Base-by-base conservation (phyloP, 1,140 invertebrate species). In the Glomeris maerens region DNA sequence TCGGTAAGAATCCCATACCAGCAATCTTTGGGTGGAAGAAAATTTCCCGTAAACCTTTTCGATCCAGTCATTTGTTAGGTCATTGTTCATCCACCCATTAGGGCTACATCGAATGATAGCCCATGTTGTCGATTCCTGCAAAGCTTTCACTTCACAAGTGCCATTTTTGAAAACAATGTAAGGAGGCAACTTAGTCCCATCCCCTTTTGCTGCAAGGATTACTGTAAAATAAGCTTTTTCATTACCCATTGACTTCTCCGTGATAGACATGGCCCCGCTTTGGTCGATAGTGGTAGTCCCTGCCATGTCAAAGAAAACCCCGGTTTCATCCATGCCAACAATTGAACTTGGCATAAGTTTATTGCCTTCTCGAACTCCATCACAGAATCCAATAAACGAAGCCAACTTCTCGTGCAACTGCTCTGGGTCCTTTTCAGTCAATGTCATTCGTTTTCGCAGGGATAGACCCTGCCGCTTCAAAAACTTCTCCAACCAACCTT, bases 161-260 rank as follows among this genome's bases (percentile, higher is more conserved):
- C 56, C 39, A 38, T 57, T 56, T 36, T 57, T 56, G 27, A 61
- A 58, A 1, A 60, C 49, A 0, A 60, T 48, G 45, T 50, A 54
- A 0, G 49, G 51, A 49, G 38, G 48, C 14, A 59, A 45, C 40
- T 57, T 57, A 13, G 23, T 47, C 14, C 52, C 49, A 38, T 55
- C 46, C 1, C 48, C 54, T 10, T 36, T 48, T 27, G 42, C 50
- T 5, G 51, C 47, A n/a, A 58, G 27, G 45, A 57, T 50, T 1
- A 57, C 52, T 5, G 57, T 60, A 22, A 44, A 10, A 20, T 44
- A 20, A 7, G 23, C 23, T 20, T 44, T 10, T 7, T 44, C 41
- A 44, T 22, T 7, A 7, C 10, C 41, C 10, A 22, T 44, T 17
- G 10, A 10, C 20, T 44, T 44, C 7, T 17, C 10, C 7, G 10